A percentile compares a stretch with the other conserved stretches of the same genome.
These are phyloP conservation scores for Mactra quadrangularis DNA, from an alignment of 1,140 invertebrate species.

Conservation along the genomic window DNA sequence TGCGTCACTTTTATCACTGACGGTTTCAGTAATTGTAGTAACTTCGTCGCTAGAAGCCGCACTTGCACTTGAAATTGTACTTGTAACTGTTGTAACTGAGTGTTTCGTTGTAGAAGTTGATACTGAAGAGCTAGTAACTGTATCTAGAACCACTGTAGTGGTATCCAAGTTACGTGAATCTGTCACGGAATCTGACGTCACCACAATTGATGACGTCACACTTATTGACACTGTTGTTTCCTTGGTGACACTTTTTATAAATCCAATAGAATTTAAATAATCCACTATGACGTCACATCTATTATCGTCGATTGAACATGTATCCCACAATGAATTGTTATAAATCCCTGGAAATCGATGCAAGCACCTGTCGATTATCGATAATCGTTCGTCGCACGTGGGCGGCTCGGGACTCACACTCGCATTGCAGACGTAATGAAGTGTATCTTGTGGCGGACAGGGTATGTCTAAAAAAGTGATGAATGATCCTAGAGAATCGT, in stretches of 20 bases:
- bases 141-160: neutral
- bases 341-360: conserved; percentile 19
- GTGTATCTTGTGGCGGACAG: neutral
- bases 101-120: neutral
- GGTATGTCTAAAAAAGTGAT: neutral
- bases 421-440: conserved; percentile 1
- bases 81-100: neutral
- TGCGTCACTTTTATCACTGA: no score
- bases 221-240: neutral
- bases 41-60: neutral
- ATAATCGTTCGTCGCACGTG: conserved; percentile 14
- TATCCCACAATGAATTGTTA: conserved; percentile 4
- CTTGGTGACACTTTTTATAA: neutral
- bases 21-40: no score
- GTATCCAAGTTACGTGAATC: neutral
- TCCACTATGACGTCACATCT: neutral
- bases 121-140: neutral
- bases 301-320: conserved; percentile 1
- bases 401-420: neutral
- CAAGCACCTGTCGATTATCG: conserved; percentile 17
- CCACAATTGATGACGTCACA: neutral
- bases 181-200: neutral
- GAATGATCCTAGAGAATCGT: neutral
- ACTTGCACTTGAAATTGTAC: neutral
- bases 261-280: neutral